Conservation (phyloP, 2,888 invertebrate species). For the Pristionchus exspectatus region DNA sequence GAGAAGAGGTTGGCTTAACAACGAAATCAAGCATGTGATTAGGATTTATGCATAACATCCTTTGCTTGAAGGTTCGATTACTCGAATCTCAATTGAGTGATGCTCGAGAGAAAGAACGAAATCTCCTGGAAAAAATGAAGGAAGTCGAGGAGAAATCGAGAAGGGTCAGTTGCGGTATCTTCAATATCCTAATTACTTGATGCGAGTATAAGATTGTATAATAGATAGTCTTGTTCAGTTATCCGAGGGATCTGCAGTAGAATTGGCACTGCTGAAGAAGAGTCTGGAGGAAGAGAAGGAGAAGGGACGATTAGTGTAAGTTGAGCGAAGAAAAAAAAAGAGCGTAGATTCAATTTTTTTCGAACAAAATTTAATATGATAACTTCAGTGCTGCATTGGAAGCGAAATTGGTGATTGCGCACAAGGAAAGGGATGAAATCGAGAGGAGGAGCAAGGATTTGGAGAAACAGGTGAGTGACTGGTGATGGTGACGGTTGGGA, state of each 20-base stretch:
- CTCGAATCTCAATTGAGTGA: constrained; percentile 43
- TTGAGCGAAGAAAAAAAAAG: no score
- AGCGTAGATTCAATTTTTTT: background rate
- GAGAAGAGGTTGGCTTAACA: constrained; percentile 56
- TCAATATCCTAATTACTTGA: background rate
- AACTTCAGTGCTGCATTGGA: constrained; percentile 7
- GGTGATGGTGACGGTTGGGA: background rate
- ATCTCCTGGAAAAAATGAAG: background rate
- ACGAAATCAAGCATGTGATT: background rate
- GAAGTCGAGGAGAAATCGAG: constrained; percentile 32
- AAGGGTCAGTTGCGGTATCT: background rate
- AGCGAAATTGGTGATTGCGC: background rate
- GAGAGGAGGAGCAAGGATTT: constrained; percentile 32
- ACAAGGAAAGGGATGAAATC: constrained; percentile 33
- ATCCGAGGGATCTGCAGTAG: background rate
- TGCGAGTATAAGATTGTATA: no score
- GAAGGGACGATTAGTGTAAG: background rate
- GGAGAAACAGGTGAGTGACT: constrained; percentile 16
- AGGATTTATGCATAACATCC: background rate
- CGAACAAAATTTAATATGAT: background rate
- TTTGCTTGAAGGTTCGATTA: background rate
- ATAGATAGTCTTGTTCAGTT: background rate
- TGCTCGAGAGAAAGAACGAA: constrained; percentile 6
- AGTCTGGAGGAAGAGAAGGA: constrained; percentile 33
- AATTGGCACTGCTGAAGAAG: background rate